phyloP scores from a whole-genome alignment of 2,888 invertebrate species.

The Ectemnius continuus region DNA sequence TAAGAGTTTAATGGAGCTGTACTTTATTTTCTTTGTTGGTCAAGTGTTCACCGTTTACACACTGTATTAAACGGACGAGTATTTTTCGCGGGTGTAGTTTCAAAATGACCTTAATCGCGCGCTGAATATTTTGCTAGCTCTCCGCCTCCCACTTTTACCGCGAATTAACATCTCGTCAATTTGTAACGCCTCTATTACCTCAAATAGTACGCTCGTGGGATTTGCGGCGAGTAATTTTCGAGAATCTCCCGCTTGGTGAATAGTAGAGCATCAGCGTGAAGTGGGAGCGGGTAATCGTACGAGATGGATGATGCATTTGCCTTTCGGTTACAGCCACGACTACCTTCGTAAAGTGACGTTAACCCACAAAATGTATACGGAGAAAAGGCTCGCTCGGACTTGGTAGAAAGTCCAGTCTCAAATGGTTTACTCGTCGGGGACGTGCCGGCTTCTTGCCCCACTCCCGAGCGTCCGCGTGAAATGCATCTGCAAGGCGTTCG shows the following conservation, averaged over 20 bases:
- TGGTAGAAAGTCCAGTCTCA: constrained; percentile 46
- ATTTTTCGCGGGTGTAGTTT: neutral
- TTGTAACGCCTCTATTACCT: too few relatives aligned
- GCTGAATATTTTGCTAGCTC: too few relatives aligned
- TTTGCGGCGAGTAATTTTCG: too few relatives aligned
- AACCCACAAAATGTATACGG: constrained; percentile 42
- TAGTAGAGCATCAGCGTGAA: too few relatives aligned
- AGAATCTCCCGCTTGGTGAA: too few relatives aligned
- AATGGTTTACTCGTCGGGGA: constrained; percentile 41
- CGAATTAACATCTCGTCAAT: too few relatives aligned
- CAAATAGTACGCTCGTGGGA: too few relatives aligned
- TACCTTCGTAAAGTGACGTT: constrained; percentile 29
- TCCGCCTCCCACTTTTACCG: too few relatives aligned
- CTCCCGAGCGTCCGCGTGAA: constrained; percentile 19
- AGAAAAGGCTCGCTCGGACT: constrained; percentile 24
- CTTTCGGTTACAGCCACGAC: constrained; percentile 7
- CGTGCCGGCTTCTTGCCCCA: constrained; percentile 16
- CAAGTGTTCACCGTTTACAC: neutral
- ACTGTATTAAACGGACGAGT: neutral
- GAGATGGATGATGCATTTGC: neutral
- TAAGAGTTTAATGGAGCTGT: neutral
- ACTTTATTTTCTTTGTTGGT: neutral
- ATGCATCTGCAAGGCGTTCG: neutral
- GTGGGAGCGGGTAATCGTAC: neutral
- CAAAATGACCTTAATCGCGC: too few relatives aligned